These are phyloP conservation scores for Cassiopea andromeda DNA, from an alignment of 30 jellyfish, hydroid and myxozoan genomes.

Conservation along the genomic window DNA sequence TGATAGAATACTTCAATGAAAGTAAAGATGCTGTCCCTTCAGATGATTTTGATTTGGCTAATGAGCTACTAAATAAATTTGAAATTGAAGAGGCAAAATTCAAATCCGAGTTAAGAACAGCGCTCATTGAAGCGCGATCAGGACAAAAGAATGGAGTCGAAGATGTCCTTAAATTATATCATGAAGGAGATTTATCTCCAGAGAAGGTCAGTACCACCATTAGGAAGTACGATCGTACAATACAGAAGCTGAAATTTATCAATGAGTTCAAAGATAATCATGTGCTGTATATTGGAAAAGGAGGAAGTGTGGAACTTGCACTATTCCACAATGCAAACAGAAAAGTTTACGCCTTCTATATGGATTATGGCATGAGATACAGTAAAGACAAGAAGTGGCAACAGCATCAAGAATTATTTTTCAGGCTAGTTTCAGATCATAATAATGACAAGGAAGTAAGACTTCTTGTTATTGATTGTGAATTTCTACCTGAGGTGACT, in stretches of 20 bases:
- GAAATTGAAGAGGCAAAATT: slow-evolving; percentile 44
- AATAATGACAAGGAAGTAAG: slow-evolving; percentile 13
- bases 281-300: slow-evolving; percentile 48
- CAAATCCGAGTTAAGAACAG: slow-evolving; percentile 22
- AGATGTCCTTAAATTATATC: slow-evolving; percentile 6
- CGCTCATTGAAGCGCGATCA: slow-evolving; percentile 54
- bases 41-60: slow-evolving; percentile 22
- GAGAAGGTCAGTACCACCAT: not conserved
- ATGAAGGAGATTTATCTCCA: slow-evolving; percentile 33
- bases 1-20: slow-evolving; percentile 13
- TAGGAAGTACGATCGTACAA: not conserved
- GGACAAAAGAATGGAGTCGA: slow-evolving; percentile 16
- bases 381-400: slow-evolving; percentile 29
- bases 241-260: slow-evolving; percentile 33
- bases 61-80: slow-evolving; percentile 42
- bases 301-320: slow-evolving; percentile 45
- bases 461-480: slow-evolving; percentile 53
- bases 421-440: slow-evolving; percentile 18
- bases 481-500: not conserved
- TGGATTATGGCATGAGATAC: slow-evolving; percentile 3
- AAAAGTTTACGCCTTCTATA: slow-evolving; percentile 34
- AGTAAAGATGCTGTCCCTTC: not conserved
- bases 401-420: slow-evolving; percentile 40
- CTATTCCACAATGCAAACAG: slow-evolving; percentile 38
- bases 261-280: slow-evolving; percentile 9